Percentiles rank a stretch among this genome's conserved stretches.
phyloP scores from a whole-genome alignment of 2,888 invertebrate species.

The Neuroscelio doddi region DNA sequence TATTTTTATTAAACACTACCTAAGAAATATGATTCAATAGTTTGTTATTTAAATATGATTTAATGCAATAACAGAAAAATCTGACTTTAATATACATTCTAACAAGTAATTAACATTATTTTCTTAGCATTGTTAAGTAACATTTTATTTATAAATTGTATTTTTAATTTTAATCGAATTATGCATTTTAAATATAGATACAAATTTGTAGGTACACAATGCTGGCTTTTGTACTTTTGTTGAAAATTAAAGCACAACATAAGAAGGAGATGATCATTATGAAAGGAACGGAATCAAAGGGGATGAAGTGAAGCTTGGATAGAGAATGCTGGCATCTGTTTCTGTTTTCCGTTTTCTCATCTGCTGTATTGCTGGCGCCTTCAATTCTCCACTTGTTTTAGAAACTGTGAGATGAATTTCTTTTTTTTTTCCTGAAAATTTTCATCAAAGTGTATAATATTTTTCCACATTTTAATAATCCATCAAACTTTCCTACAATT shows the following conservation, averaged over 20 bases:
- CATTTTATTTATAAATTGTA: no score
- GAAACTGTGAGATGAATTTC: conserved; percentile 47
- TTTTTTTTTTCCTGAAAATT: conserved; percentile 34
- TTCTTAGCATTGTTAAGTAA: no score
- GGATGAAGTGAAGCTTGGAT: conserved; percentile 55
- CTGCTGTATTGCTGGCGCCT: conserved; percentile 62
- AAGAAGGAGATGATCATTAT: conserved; percentile 36
- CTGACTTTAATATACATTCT: no score
- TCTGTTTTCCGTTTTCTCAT: conserved; percentile 65
- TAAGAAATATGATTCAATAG: no score
- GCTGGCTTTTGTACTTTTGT: conserved; percentile 18
- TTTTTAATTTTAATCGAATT: no score
- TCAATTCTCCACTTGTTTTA: conserved; percentile 51
- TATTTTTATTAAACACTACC: no score
- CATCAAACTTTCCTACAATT: conserved; percentile 8
- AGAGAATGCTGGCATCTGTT: conserved; percentile 64
- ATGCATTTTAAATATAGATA: no score
- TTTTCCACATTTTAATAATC: conserved; percentile 41
- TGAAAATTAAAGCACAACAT: conserved; percentile 24
- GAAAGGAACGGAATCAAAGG: conserved; percentile 53
- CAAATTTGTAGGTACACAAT: neutral
- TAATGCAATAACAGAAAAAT: no score
- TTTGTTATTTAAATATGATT: no score
- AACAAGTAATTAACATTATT: no score
- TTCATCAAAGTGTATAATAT: conserved; percentile 33